These are phyloP conservation scores for Antechinus flavipes DNA, from an alignment of 2,113 vertebrate genomes.

Conservation along the genomic window DNA sequence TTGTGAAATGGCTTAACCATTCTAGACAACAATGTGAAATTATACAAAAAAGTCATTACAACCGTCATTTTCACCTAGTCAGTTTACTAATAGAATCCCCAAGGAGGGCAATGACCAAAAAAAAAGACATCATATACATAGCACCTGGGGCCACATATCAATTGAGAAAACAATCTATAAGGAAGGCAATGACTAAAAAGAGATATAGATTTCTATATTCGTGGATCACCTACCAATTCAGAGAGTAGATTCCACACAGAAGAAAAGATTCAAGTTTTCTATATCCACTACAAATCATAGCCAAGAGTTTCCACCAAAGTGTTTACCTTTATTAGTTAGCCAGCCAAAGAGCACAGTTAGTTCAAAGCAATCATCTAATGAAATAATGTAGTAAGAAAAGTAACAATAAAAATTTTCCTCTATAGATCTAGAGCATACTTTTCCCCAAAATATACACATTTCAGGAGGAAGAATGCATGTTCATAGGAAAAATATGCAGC, in stretches of 20 bases:
- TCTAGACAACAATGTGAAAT: neutral
- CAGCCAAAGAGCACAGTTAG: neutral
- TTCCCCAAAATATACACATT: neutral
- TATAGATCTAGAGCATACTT: neutral
- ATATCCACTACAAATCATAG: neutral
- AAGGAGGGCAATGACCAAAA: neutral
- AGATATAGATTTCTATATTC: neutral
- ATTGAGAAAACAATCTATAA: neutral
- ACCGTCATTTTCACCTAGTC: too few relatives aligned
- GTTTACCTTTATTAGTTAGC: neutral
- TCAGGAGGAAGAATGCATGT: neutral
- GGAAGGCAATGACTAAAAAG: neutral
- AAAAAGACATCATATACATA: neutral
- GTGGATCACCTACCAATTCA: neutral
- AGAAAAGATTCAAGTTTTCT: neutral
- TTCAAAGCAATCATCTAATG: neutral
- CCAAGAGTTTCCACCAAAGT: neutral
- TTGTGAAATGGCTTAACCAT: neutral
- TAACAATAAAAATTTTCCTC: neutral
- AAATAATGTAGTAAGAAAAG: neutral
- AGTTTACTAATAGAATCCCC: neutral
- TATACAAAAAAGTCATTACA: neutral
- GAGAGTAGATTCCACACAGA: neutral
- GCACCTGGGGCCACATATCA: neutral
- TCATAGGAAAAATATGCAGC: neutral